A percentile compares a stretch with the other conserved stretches of the same genome.
Conservation (phyloP, 2,797 vertebrate genomes). For the Acipenser oxyrinchus region DNA sequence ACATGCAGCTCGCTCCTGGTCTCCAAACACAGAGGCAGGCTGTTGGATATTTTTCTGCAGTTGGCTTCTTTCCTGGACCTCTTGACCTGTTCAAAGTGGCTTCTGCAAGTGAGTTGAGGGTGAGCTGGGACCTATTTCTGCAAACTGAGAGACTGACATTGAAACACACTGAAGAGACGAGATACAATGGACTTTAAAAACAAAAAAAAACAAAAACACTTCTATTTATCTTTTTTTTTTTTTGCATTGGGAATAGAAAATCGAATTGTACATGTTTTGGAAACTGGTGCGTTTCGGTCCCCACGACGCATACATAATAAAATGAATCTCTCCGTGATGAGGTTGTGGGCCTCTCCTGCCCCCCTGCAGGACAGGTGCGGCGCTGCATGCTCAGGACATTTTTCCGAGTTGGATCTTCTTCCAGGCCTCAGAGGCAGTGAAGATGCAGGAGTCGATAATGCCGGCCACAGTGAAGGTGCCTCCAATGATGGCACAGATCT, state of each 20-base stretch:
- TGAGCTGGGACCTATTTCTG: not conserved
- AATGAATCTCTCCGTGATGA: constrained; percentile 6
- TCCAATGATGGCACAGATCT: constrained; percentile 97
- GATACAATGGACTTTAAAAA: not conserved
- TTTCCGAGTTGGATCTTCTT: constrained; percentile 98
- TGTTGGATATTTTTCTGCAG: no score
- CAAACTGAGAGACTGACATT: not conserved
- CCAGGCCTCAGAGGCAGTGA: constrained; percentile 97
- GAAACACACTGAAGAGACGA: not conserved
- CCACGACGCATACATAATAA: constrained; percentile 41
- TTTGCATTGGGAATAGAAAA: constrained; percentile 11
- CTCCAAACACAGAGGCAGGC: no score
- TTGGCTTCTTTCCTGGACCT: no score
- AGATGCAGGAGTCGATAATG: constrained; percentile 97
- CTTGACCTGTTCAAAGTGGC: no score
- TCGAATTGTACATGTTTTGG: no score
- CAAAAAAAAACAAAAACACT: not conserved
- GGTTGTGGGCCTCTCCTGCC: not conserved
- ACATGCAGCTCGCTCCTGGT: no score
- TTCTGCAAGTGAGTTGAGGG: not conserved
- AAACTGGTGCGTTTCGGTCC: constrained; percentile 39
- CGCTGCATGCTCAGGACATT: constrained; percentile 54
- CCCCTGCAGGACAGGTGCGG: constrained; percentile 20
- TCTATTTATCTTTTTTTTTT: constrained; percentile 7
- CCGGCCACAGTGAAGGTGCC: constrained; percentile 97